Evolutionary conservation across 2,113 vertebrate genomes (phyloP), one percentile per base, ranked within the genome.

Genomic region (Sardina pilchardus): DNA sequence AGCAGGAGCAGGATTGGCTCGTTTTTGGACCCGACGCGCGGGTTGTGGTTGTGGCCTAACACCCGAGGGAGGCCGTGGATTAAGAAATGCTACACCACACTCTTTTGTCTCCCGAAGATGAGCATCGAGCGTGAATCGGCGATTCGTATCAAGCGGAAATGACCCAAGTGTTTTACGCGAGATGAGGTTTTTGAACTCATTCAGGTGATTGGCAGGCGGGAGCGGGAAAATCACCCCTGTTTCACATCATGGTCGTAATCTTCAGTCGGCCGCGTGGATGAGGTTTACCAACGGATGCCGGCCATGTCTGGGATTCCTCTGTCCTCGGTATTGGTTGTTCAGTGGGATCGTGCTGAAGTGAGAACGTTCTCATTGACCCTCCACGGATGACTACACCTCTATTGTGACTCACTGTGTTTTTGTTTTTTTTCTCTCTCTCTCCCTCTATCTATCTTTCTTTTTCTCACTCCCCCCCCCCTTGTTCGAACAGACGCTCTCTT

Each of bases 321-420:
- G 24, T 71, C 71, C 12, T 78, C 30, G 36, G 30, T 36, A 36
- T 78, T 78, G 34, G 71, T 36, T 36, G 71, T 36, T 78, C 30
- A 78, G 71, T 78, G 12, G 14, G 71, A 78, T 78, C 30, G 10
- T 34, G 71, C 71, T 78, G 71, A 78, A 78, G 34, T 78, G 71
- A 10, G 71, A 78, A 36, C 30, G 30, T 36, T 78, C 71, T 78
- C 71, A 78, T 81, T 21, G 82, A 67, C 85, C 42, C 59, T 90
- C 71, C 26, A 91, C 89, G 91, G 86, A 91, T 93, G 92, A 93
- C 92, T 92, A 91, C 91, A 90, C 89, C 87, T 67, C 88, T 87
- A 45, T 85, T 84, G 87, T 94, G 93, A 94, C 91, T 94, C 93
- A 93, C 89, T 89, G 87, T 26, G n/a, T 14, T 71, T 71, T 71